Evolutionary conservation across 2,113 vertebrate species (phyloP).

Genomic region (Microcebus lehilahytsara): DNA sequence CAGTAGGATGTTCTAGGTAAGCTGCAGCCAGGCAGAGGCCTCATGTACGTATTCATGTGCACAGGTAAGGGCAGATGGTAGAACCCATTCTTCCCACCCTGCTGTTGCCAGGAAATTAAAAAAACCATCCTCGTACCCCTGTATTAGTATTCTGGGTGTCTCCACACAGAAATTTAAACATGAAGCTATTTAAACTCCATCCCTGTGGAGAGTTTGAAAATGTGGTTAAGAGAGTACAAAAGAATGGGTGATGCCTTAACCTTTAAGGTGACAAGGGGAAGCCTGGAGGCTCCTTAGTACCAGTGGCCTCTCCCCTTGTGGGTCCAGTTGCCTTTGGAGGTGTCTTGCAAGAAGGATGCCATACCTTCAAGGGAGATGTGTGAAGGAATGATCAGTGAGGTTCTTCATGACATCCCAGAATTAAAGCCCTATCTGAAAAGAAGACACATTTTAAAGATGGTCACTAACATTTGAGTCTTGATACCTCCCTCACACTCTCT

Average conservation of each 20-base stretch:
- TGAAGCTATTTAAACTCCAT: neutral
- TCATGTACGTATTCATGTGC: neutral
- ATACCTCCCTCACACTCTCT: neutral
- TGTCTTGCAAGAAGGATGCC: neutral
- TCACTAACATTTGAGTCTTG: neutral
- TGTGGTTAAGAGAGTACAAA: neutral
- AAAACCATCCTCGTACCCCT: no score
- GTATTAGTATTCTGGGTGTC: neutral
- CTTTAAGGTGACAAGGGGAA: neutral
- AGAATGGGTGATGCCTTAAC: neutral
- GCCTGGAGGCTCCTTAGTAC: neutral
- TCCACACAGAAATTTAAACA: neutral
- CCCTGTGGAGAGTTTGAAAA: neutral
- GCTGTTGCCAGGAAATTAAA: neutral
- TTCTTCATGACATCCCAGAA: neutral
- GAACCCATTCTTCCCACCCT: rapidly evolving
- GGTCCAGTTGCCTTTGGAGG: neutral
- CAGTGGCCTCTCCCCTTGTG: neutral
- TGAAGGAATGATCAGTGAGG: neutral
- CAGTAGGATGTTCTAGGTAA: neutral
- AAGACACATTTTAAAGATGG: neutral
- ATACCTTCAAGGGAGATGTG: neutral
- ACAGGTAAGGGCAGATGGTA: no score
- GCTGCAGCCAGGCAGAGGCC: neutral
- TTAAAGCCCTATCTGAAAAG: neutral